Conservation (phyloP, 2,888 invertebrate genomes). For the Halictus quadricinctus region DNA sequence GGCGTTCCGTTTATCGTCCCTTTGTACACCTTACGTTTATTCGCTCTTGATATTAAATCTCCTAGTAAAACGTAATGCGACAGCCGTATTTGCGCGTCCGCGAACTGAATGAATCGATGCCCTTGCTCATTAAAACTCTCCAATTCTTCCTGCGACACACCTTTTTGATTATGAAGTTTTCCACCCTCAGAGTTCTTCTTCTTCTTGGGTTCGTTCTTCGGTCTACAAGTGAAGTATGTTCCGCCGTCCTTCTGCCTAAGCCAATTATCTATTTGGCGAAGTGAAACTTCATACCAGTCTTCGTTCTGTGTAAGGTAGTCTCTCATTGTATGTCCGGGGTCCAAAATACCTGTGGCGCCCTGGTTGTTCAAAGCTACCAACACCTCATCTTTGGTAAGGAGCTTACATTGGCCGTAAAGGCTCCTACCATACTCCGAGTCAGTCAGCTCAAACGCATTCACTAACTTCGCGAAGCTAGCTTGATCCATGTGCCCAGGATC, state of each 20-base stretch:
- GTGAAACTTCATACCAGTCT: background rate
- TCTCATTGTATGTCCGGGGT: background rate
- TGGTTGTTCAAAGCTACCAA: background rate
- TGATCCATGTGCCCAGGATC: constrained; percentile 19
- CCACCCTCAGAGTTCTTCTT: background rate
- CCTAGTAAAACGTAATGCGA: background rate
- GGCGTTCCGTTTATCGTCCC: background rate
- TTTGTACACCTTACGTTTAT: background rate
- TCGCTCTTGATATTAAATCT: background rate
- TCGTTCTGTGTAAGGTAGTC: background rate
- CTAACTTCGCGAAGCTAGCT: background rate
- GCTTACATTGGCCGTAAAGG: background rate
- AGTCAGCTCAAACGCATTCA: background rate
- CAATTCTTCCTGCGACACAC: background rate
- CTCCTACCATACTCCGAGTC: background rate
- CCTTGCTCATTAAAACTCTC: background rate
- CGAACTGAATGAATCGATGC: constrained; percentile 17
- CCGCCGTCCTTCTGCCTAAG: background rate
- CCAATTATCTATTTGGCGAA: background rate
- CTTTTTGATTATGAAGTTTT: background rate
- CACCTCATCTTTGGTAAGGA: background rate
- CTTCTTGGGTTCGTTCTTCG: background rate
- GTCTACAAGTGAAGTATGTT: background rate
- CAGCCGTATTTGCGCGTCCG: background rate
- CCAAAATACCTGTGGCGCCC: background rate